phyloP scores from a whole-genome alignment of 2,797 vertebrate genomes.

The Microctenopoma lineatum region DNA sequence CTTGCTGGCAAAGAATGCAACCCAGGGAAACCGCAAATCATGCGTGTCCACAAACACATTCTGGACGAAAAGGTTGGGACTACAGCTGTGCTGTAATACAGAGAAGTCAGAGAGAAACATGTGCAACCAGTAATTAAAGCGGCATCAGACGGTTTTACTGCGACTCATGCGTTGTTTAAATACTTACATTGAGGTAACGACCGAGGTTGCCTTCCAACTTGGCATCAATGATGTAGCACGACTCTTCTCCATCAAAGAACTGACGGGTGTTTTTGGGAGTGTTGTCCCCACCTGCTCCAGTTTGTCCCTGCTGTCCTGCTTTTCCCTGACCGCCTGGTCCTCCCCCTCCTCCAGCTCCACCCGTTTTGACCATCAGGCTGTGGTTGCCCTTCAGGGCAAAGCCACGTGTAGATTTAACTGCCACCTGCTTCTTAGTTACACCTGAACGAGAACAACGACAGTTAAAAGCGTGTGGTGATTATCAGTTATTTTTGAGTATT shows the following conservation, averaged over 20 bases:
- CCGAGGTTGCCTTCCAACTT: constrained; percentile 98
- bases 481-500: background rate
- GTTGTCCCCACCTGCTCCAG: constrained; percentile 83
- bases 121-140: background rate
- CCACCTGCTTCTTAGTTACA: constrained; percentile 92
- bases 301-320: constrained; percentile 70
- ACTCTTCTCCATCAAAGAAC: constrained; percentile 97
- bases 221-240: constrained; percentile 98
- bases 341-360: constrained; percentile 77
- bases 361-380: constrained; percentile 91
- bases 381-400: constrained; percentile 92
- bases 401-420: constrained; percentile 95
- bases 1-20: constrained; percentile 99
- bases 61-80: constrained; percentile 98
- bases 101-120: constrained; percentile 13
- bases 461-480: background rate
- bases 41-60: constrained; percentile 99
- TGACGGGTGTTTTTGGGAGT: constrained; percentile 87
- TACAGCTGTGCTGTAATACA: constrained; percentile 94
- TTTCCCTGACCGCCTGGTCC: constrained; percentile 80
- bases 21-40: constrained; percentile 97
- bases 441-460: constrained; percentile 66
- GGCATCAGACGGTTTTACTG: background rate
- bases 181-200: constrained; percentile 94
- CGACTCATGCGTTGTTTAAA: background rate